Base-by-base conservation (phyloP, 2,888 invertebrate species). In the Athalia rosae region DNA sequence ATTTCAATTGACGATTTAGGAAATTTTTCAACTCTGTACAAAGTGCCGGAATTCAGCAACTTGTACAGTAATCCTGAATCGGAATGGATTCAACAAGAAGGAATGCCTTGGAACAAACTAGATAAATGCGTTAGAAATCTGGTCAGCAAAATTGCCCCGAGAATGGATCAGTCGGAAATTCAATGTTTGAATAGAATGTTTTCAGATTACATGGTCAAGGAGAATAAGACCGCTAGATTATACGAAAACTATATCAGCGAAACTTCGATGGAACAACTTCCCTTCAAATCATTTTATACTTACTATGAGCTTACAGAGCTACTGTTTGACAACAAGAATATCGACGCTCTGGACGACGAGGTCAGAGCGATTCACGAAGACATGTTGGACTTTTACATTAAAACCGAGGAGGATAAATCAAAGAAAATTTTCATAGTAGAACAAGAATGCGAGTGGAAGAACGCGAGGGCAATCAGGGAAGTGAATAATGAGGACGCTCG, bases 11-110 rank as follows among this genome's bases (percentile, higher is more conserved):
- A 61, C 4, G 74, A 74, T 50, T 41, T 74, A n/a, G 74, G 74
- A 4, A 74, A 41, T 48, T 74, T 74, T 61, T 74, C 74, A 11
- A 62, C 62, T n/a, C 6, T 28, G 48, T 15, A 47, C 3, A 28
- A 11, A 45, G 48, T 74, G n/a, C 74, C 74, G 3, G 6, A n/a
- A 41, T 74, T 74, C 28, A 28, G 15, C 4, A 5, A n/a, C 45
- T 48, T 28, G 8, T 74, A 74, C 74, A 74, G 74, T 56, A 74
- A 74, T 13, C 74, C 74, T 2, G 61, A 74, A 11, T 74, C 74
- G 4, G 74, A 74, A 9, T 74, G 74, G 74, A 48, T 74, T 9
- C 74, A 61, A 28, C 62, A 74, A 3, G 74, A 74, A 15, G 74
- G 74, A 7, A 74, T 62, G 62, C 61, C 61, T 15, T 28, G 48